Evolutionary conservation across 1,140 invertebrate genomes (phyloP).

Genomic region (Pinna nobilis): DNA sequence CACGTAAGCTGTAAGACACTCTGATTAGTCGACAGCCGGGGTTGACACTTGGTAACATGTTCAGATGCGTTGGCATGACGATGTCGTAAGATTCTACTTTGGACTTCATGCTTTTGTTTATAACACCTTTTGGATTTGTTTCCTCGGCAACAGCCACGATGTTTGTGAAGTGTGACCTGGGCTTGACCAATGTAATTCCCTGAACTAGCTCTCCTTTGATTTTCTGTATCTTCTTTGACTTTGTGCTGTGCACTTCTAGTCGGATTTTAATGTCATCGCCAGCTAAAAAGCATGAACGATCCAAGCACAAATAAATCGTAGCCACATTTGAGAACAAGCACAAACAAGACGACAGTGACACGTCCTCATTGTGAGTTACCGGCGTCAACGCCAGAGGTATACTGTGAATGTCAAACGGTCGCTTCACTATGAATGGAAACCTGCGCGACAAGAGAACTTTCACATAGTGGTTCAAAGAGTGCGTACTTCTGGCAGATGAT

Average conservation of each 20-base stretch:
- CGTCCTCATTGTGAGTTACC: slow-evolving; percentile 48
- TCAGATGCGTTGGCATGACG: slow-evolving; percentile 50
- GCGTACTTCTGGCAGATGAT: slow-evolving; percentile 49
- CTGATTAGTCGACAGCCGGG: slow-evolving; percentile 51
- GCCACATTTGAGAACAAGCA: slow-evolving; percentile 33
- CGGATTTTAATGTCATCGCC: slow-evolving; percentile 64
- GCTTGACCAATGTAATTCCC: slow-evolving; percentile 41
- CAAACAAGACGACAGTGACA: slow-evolving; percentile 43
- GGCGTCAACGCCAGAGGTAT: slow-evolving; percentile 54
- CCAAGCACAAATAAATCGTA: slow-evolving; percentile 50
- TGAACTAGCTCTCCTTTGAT: slow-evolving; percentile 55
- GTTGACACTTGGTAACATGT: slow-evolving; percentile 58
- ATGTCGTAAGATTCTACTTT: slow-evolving; percentile 48
- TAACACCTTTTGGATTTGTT: slow-evolving; percentile 47
- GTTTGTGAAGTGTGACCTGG: slow-evolving; percentile 37
- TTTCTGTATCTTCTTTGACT: slow-evolving; percentile 49
- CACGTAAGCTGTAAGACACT: slow-evolving; percentile 53
- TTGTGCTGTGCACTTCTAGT: slow-evolving; percentile 41
- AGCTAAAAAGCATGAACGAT: slow-evolving; percentile 61
- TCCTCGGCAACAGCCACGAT: slow-evolving; percentile 42
- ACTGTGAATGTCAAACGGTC: slow-evolving; percentile 58
- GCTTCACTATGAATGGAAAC: slow-evolving; percentile 51
- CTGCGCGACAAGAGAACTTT: slow-evolving; percentile 58
- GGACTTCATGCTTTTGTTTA: slow-evolving; percentile 35
- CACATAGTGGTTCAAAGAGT: slow-evolving; percentile 53